Percentiles rank a stretch among this genome's conserved stretches.
Evolutionary conservation across 2,113 vertebrate genomes (phyloP).

Genomic region (Phoxinus phoxinus): DNA sequence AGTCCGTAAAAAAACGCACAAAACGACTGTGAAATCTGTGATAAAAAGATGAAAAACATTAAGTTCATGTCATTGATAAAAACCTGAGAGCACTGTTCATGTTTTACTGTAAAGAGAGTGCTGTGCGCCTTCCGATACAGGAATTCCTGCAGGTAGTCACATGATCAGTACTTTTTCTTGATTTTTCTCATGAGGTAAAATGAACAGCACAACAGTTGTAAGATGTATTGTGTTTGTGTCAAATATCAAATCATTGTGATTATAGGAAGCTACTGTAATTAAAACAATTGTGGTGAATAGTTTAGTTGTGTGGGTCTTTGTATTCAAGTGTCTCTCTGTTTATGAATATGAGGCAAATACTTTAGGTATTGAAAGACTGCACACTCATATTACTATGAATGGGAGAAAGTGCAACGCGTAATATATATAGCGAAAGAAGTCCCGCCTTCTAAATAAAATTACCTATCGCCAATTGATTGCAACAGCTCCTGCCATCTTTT

Average conservation of each 20-base stretch:
- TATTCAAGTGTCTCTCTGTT: background rate
- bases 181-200: background rate
- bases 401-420: too few relatives aligned
- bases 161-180: background rate
- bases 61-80: background rate
- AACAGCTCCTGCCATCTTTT: too few relatives aligned
- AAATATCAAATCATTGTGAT: slow-evolving; percentile 50
- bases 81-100: background rate
- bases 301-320: background rate
- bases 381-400: too few relatives aligned
- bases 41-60: background rate
- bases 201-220: slow-evolving; percentile 2
- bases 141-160: background rate
- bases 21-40: background rate
- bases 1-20: background rate
- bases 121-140: slow-evolving; percentile 65
- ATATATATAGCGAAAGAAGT: too few relatives aligned
- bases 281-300: slow-evolving; percentile 65
- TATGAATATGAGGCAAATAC: background rate
- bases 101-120: slow-evolving; percentile 56
- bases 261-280: slow-evolving; percentile 68
- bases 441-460: too few relatives aligned
- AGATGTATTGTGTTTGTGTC: slow-evolving; percentile 25
- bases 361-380: too few relatives aligned
- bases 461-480: too few relatives aligned